Percentiles rank a stretch among this genome's conserved stretches.
These are phyloP conservation scores for Amphiprion percula DNA, from an alignment of 2,113 vertebrate species.

Conservation along the genomic window DNA sequence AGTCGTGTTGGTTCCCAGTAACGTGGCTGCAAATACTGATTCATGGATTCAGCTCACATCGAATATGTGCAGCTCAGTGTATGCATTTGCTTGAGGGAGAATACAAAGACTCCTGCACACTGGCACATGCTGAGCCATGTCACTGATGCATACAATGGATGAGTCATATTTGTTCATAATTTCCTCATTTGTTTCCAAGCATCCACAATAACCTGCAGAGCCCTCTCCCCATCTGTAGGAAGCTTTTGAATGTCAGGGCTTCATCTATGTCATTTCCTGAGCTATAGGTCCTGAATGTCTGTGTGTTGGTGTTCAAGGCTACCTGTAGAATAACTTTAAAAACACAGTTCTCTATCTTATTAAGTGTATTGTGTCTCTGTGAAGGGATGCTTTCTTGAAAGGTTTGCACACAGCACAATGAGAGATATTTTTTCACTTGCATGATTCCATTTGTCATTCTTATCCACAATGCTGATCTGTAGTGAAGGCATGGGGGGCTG, in stretches of 20 bases:
- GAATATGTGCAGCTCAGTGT: slow-evolving; percentile 4
- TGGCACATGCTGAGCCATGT: slow-evolving; percentile 20
- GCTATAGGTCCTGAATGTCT: slow-evolving; percentile 18
- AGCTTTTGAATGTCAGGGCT: slow-evolving; percentile 31
- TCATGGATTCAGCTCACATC: slow-evolving; percentile 39
- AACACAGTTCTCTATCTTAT: not conserved
- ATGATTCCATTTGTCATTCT: slow-evolving; percentile 21
- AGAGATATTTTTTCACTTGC: slow-evolving; percentile 3
- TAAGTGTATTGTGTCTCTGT: not conserved
- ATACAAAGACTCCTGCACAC: slow-evolving; percentile 1
- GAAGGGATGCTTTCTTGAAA: not conserved
- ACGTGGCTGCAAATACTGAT: slow-evolving; percentile 27
- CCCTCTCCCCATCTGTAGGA: not conserved
- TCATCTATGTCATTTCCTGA: slow-evolving; percentile 17
- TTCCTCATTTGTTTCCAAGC: slow-evolving; percentile 54
- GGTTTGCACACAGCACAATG: not conserved
- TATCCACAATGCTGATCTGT: slow-evolving; percentile 14
- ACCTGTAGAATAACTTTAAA: slow-evolving; percentile 8
- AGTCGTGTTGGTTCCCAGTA: slow-evolving; percentile 2
- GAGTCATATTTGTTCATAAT: slow-evolving; percentile 46
- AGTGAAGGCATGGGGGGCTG: not conserved
- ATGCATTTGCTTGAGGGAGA: slow-evolving; percentile 38
- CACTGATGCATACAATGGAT: slow-evolving; percentile 48
- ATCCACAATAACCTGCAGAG: slow-evolving; percentile 27
- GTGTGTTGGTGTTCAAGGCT: slow-evolving; percentile 26